Conservation (phyloP, 1,140 invertebrate genomes). For the Lasioglossum baleicum region DNA sequence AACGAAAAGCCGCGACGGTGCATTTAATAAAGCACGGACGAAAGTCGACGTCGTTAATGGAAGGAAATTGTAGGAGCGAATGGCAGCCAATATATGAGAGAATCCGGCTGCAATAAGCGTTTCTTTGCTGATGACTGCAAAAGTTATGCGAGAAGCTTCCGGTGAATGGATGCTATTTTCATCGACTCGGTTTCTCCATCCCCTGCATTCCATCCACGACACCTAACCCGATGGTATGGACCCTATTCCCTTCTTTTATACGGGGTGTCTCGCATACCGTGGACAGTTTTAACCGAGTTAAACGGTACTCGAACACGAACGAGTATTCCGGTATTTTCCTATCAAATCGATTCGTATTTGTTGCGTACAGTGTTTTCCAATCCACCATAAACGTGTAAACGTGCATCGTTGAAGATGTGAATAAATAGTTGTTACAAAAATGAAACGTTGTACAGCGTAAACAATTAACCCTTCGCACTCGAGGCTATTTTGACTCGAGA, state of each 20-base stretch:
- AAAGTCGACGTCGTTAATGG: constrained; percentile 47
- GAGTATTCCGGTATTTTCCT: too few species aligned
- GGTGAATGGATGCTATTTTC: constrained; percentile 58
- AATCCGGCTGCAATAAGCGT: constrained; percentile 40
- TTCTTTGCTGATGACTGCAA: constrained; percentile 54
- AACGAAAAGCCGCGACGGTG: constrained; percentile 21
- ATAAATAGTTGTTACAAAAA: too few species aligned
- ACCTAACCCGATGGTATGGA: constrained; percentile 1
- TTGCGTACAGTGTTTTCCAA: background rate
- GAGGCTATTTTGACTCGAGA: too few species aligned
- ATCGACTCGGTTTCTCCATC: constrained; percentile 5
- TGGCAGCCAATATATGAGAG: constrained; percentile 32
- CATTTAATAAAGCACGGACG: constrained; percentile 38
- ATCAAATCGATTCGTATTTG: too few species aligned
- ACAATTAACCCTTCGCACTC: too few species aligned
- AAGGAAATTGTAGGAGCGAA: constrained; percentile 44
- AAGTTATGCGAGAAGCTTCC: constrained; percentile 58
- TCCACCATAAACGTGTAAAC: too few species aligned
- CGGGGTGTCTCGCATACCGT: too few species aligned
- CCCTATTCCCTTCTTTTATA: constrained; percentile 24
- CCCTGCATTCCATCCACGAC: background rate
- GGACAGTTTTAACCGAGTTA: too few species aligned
- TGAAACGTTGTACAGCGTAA: too few species aligned
- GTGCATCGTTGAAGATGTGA: too few species aligned
- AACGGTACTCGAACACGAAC: too few species aligned